Conservation (phyloP, 2,888 invertebrate species). For the Stenotaenia linearis region DNA sequence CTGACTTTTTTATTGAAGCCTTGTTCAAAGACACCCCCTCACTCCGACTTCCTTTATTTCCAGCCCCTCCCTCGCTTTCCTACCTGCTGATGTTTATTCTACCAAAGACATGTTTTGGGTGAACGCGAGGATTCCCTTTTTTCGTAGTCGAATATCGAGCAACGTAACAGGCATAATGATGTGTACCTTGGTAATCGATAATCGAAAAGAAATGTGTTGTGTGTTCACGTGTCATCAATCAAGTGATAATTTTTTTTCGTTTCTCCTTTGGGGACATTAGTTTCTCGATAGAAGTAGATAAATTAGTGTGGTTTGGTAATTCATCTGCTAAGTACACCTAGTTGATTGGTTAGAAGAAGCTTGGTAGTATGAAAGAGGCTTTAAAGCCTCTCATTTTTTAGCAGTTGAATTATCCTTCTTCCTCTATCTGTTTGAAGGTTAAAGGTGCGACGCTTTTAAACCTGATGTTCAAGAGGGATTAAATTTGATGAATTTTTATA, state of each 20-base stretch:
- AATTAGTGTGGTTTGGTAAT: background rate
- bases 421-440: too few relatives aligned
- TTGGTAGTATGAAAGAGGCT: background rate
- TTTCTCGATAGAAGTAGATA: background rate
- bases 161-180: background rate
- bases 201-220: background rate
- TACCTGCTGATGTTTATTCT: background rate
- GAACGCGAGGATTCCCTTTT: background rate
- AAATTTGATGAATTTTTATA: too few relatives aligned
- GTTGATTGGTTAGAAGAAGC: background rate
- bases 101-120: background rate
- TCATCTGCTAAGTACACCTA: background rate
- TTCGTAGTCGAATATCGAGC: background rate
- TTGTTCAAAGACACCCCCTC: background rate
- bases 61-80: background rate
- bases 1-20: background rate
- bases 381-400: background rate
- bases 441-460: too few relatives aligned
- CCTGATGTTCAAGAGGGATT: too few relatives aligned
- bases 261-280: background rate
- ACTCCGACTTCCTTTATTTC: background rate
- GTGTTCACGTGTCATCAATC: background rate
- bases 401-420: too few relatives aligned
- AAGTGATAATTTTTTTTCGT: background rate
- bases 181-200: background rate